Conservation (phyloP, 2,888 invertebrate species). For the Cosmorhoe ocellata region DNA sequence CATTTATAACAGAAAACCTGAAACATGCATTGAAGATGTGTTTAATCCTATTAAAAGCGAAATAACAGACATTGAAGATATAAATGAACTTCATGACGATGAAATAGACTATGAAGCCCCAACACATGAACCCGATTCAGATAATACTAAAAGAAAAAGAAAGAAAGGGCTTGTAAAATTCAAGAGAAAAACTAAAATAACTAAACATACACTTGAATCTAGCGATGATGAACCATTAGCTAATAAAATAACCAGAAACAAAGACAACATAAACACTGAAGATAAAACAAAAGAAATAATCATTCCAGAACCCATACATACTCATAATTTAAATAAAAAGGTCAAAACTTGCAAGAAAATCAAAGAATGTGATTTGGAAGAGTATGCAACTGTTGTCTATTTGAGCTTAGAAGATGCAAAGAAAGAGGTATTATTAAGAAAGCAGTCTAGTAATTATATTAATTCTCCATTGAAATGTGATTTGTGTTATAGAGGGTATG, state of each 20-base stretch:
- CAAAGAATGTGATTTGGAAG: slow-evolving; percentile 38
- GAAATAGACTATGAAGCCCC: neutral
- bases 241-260: slow-evolving; percentile 21
- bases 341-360: slow-evolving; percentile 1
- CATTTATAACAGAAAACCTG: neutral
- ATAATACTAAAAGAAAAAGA: neutral
- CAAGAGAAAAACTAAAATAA: neutral
- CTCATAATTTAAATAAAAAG: neutral
- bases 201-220: slow-evolving; percentile 6
- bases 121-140: neutral
- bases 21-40: neutral
- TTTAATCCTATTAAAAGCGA: neutral
- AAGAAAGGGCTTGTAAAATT: neutral
- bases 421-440: slow-evolving; percentile 45
- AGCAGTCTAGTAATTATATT: slow-evolving; percentile 48
- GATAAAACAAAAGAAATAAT: neutral
- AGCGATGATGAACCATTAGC: slow-evolving; percentile 45
- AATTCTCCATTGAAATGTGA: slow-evolving; percentile 47
- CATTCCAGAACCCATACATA: neutral
- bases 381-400: slow-evolving; percentile 42
- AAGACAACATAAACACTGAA: slow-evolving; percentile 16
- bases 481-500: slow-evolving; percentile 49
- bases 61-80: neutral
- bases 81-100: neutral
- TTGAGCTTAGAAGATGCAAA: slow-evolving; percentile 46